Evolutionary conservation across 2,888 invertebrate genomes (phyloP).

Genomic region (Ceramica pisi): DNA sequence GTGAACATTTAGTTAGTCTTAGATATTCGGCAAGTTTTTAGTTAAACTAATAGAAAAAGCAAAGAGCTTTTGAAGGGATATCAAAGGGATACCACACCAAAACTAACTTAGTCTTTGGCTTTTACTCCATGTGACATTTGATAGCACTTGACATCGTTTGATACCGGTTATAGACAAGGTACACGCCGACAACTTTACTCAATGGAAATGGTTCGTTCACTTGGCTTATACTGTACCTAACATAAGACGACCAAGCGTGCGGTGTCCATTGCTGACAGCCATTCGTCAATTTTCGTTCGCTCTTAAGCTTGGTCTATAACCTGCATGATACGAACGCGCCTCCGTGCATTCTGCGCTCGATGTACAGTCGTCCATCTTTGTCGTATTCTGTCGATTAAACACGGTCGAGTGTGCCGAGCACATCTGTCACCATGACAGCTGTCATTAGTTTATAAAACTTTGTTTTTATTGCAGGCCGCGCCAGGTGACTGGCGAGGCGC

Average conservation of each 20-base stretch:
- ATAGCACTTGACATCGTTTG: constrained; percentile 42
- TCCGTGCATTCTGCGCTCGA: constrained; percentile 39
- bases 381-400: constrained; percentile 73
- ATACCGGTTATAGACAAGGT: background rate
- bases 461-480: constrained; percentile 65
- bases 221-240: background rate
- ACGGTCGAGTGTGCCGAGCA: constrained; percentile 65
- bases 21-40: background rate
- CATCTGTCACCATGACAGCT: constrained; percentile 72
- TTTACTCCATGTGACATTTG: constrained; percentile 29
- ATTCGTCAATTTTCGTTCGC: background rate
- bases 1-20: background rate
- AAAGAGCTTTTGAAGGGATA: background rate
- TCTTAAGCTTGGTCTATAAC: background rate
- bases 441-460: constrained; percentile 73
- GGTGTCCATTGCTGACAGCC: background rate
- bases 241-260: background rate
- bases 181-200: background rate
- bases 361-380: constrained; percentile 72
- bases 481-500: constrained; percentile 43
- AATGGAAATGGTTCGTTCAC: background rate
- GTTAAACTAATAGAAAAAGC: background rate
- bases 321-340: constrained; percentile 4
- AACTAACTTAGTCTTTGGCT: constrained; percentile 4
- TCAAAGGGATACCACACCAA: background rate